These are phyloP conservation scores for Tinamus guttatus DNA, from an alignment of 2,113 vertebrate species.

Conservation along the genomic window DNA sequence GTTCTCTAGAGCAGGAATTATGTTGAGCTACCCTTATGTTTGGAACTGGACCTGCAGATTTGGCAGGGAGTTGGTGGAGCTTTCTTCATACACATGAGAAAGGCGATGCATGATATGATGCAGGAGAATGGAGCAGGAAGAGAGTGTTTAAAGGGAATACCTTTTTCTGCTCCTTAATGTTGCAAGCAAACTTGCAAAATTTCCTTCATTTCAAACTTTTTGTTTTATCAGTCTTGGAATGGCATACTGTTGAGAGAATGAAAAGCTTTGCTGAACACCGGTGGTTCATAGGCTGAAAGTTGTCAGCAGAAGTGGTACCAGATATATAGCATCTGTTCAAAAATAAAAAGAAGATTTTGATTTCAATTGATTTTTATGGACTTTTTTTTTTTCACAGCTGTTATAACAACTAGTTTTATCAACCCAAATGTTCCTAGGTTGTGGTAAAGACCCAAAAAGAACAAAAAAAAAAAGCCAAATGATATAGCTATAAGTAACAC, in stretches of 20 bases:
- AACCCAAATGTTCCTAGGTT: neutral
- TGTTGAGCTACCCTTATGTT: accelerated
- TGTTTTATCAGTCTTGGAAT: neutral
- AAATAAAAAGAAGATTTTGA: neutral
- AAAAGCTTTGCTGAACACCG: neutral
- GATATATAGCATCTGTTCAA: neutral
- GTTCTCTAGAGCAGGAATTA: neutral
- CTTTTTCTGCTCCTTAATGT: neutral
- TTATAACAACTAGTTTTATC: neutral
- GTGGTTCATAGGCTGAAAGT: neutral
- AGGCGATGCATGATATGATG: neutral
- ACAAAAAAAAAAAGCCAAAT: neutral
- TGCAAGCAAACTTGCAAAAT: neutral
- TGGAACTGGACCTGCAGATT: neutral
- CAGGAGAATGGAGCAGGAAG: neutral
- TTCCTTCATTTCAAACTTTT: neutral
- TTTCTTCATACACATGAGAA: neutral
- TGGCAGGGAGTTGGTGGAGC: neutral
- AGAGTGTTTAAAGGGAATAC: neutral
- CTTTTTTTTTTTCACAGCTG: neutral
- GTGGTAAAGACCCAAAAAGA: neutral
- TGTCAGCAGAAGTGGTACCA: neutral
- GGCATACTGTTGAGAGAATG: neutral
- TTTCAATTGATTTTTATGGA: neutral
- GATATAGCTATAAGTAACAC: neutral